phyloP scores from a whole-genome alignment of 1,140 invertebrate genomes.

The Drosophila albomicans region DNA sequence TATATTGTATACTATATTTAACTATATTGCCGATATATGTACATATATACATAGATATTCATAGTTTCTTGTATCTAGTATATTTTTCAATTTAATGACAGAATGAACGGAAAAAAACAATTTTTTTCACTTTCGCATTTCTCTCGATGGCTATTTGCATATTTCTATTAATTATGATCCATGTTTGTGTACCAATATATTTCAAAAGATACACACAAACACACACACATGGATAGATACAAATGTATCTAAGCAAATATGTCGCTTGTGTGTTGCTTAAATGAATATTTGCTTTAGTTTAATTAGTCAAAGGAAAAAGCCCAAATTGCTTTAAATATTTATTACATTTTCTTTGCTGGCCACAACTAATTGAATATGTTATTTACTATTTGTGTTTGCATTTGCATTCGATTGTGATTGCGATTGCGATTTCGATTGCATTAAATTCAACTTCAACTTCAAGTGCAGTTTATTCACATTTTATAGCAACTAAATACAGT shows the following conservation, averaged over 20 bases:
- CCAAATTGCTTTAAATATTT: conserved; percentile 1
- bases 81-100: conserved; percentile 69
- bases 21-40: not conserved
- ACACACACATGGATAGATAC: not conserved
- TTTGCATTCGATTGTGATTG: not conserved
- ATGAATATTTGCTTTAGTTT: conserved; percentile 13
- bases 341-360: not conserved
- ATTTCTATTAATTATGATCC: conserved; percentile 72
- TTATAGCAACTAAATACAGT: not conserved
- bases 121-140: conserved; percentile 24
- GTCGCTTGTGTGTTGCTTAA: conserved; percentile 1
- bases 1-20: not conserved
- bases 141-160: conserved; percentile 30
- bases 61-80: conserved; percentile 23
- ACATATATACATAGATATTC: conserved; percentile 2
- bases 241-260: conserved; percentile 17
- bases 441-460: not conserved
- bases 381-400: not conserved
- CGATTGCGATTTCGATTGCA: no score
- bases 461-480: not conserved
- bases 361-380: not conserved
- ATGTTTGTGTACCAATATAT: conserved; percentile 28
- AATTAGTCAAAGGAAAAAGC: conserved; percentile 9
- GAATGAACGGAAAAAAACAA: conserved; percentile 1
- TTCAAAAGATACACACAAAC: not conserved